Conservation (phyloP, 2,113 vertebrate genomes). For the Mystacornis crossleyi region DNA sequence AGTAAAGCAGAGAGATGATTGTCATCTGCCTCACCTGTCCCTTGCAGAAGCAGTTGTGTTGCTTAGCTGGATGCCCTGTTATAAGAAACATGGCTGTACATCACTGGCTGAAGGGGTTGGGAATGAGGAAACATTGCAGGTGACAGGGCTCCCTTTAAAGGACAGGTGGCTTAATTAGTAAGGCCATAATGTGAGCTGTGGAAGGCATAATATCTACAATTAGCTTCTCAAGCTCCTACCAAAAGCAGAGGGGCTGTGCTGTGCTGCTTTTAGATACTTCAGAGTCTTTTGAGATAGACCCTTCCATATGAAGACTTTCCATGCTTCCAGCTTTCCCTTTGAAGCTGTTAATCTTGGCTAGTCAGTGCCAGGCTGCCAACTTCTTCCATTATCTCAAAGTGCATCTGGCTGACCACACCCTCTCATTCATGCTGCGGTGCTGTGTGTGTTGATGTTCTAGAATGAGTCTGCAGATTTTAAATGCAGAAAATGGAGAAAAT, state of each 20-base stretch:
- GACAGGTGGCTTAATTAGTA: neutral
- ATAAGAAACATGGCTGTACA: rapidly evolving
- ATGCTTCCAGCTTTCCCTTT: neutral
- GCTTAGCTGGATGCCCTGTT: neutral
- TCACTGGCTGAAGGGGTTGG: neutral
- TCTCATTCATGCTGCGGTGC: neutral
- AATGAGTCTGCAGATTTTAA: constrained; percentile 85
- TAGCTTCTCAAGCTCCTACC: neutral
- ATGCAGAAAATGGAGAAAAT: constrained; percentile 79
- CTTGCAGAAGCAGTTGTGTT: neutral
- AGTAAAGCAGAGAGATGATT: neutral
- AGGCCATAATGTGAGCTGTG: neutral
- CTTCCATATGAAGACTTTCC: neutral
- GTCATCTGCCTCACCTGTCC: neutral
- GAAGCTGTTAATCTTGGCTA: neutral
- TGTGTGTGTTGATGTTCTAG: constrained; percentile 66
- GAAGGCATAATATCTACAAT: neutral
- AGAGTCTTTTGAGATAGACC: neutral
- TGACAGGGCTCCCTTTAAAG: neutral
- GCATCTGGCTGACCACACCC: constrained; percentile 58
- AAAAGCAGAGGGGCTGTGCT: neutral
- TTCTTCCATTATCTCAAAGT: constrained; percentile 7
- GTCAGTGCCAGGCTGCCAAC: neutral
- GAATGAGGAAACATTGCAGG: neutral
- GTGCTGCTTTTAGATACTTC: neutral